Conservation (phyloP, 2,797 vertebrate species). For the Iguana delicatissima region DNA sequence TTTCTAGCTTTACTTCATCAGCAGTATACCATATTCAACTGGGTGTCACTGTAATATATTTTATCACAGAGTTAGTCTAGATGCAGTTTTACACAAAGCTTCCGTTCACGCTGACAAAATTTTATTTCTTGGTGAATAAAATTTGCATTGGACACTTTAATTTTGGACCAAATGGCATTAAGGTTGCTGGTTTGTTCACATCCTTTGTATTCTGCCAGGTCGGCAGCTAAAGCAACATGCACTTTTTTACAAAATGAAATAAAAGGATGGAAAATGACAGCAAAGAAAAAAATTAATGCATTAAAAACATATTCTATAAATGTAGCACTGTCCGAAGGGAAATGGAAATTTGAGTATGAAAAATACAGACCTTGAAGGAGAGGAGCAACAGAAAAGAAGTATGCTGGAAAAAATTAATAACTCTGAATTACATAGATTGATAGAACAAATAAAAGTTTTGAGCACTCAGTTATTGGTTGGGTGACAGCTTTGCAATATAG, state of each 20-base stretch:
- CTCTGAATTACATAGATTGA: slow-evolving; percentile 38
- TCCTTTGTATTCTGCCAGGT: slow-evolving; percentile 55
- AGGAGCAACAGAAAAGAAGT: neutral
- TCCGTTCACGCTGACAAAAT: slow-evolving; percentile 47
- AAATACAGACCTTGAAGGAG: slow-evolving; percentile 16
- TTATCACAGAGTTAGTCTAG: slow-evolving; percentile 12
- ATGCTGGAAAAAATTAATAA: slow-evolving; percentile 29
- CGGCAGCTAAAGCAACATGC: slow-evolving; percentile 59
- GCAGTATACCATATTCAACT: slow-evolving; percentile 33
- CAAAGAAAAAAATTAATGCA: slow-evolving; percentile 59
- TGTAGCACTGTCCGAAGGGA: slow-evolving; percentile 43
- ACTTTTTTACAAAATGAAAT: slow-evolving; percentile 63
- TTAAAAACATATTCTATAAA: slow-evolving; percentile 62
- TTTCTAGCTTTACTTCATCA: slow-evolving; percentile 35
- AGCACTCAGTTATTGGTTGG: slow-evolving; percentile 11
- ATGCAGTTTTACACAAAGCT: slow-evolving; percentile 9
- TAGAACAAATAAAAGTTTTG: slow-evolving; percentile 42
- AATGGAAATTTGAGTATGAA: slow-evolving; percentile 47
- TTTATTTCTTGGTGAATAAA: slow-evolving; percentile 67
- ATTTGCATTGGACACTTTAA: slow-evolving; percentile 51
- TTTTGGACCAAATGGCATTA: slow-evolving; percentile 62
- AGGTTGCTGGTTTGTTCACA: slow-evolving; percentile 48
- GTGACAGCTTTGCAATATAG: slow-evolving; percentile 20
- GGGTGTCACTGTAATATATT: slow-evolving; percentile 27
- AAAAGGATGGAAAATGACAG: slow-evolving; percentile 66